These are phyloP conservation scores for Anomalospiza imberbis DNA, from an alignment of 2,797 vertebrate genomes.

Conservation along the genomic window DNA sequence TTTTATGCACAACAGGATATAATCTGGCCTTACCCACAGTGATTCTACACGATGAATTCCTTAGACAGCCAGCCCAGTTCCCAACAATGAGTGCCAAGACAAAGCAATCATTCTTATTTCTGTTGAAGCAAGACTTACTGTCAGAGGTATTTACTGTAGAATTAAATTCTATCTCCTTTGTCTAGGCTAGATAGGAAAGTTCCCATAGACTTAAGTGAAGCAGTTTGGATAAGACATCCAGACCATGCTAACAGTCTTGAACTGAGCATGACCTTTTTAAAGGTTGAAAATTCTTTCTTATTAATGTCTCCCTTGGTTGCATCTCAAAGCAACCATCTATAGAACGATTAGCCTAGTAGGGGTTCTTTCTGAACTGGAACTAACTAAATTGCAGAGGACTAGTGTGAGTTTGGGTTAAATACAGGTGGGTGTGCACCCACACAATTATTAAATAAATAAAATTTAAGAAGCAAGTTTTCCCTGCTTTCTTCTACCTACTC, in stretches of 20 bases:
- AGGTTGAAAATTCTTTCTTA: neutral
- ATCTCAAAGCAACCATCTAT: neutral
- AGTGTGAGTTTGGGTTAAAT: neutral
- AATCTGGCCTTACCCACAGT: neutral
- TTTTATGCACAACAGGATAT: neutral
- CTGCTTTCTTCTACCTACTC: neutral
- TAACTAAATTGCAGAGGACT: neutral
- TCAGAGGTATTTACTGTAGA: neutral
- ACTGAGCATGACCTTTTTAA: neutral
- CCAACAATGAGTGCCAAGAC: neutral
- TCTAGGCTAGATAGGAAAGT: neutral
- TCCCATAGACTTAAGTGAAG: neutral
- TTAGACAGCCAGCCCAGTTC: neutral
- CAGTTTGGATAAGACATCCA: neutral
- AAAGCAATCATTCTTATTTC: neutral
- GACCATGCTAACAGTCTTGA: neutral
- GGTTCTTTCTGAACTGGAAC: neutral
- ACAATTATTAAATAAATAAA: neutral
- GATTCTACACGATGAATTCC: neutral
- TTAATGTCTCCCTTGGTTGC: neutral
- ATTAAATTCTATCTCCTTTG: neutral
- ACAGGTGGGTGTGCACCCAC: neutral
- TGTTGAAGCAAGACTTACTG: neutral
- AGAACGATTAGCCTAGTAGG: rapidly evolving
- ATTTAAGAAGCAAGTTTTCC: neutral